Base-by-base conservation (phyloP, 2,888 invertebrate species). In the Zootermopsis nevadensis region DNA sequence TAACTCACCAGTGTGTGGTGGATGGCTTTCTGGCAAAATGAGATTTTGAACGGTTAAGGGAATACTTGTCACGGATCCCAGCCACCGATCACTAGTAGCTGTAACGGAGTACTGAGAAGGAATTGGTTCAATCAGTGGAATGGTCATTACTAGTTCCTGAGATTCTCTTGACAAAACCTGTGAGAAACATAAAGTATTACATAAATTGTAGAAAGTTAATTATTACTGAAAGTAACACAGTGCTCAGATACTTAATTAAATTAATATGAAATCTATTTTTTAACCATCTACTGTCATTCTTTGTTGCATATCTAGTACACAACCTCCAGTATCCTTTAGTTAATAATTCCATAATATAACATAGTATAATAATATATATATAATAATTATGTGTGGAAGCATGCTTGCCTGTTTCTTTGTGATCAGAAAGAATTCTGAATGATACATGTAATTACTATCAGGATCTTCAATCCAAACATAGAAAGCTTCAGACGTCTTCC, bases 381-480 rank as follows among this genome's bases (percentile, higher is more conserved):
- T n/a, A n/a, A n/a, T n/a, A n/a, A n/a, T n/a, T n/a, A n/a, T n/a
- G n/a, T n/a, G n/a, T n/a, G n/a, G n/a, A 19, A 48, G 48, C 48
- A 30, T 30, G 53, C 55, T 19, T 4, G 82, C 82, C 77, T 85
- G 84, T 53, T 82, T 84, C 72, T 74, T 84, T 33, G 94, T 94
- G 48, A 98, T 90, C 31, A 95, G 93, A 89, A 99, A 96, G 87
- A 96, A 95, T 89, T 99, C 99, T 82, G 96, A 96, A 89, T 99
- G 99, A 89, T 99, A 98, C 89, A 99, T 98, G 86, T 94, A 94
- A 88, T 99, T 97, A 80, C 94, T 95, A 67, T 97, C 96, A 0
- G 98, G 96, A 90, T 99, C 99, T 89, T 99, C 99, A 48, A 99
- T 96, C 98, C 99, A 99, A 84, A 99, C 93, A 96, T 98, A 99